phyloP scores from a whole-genome alignment of 2,888 invertebrate genomes.

The Chironomus riparius region DNA sequence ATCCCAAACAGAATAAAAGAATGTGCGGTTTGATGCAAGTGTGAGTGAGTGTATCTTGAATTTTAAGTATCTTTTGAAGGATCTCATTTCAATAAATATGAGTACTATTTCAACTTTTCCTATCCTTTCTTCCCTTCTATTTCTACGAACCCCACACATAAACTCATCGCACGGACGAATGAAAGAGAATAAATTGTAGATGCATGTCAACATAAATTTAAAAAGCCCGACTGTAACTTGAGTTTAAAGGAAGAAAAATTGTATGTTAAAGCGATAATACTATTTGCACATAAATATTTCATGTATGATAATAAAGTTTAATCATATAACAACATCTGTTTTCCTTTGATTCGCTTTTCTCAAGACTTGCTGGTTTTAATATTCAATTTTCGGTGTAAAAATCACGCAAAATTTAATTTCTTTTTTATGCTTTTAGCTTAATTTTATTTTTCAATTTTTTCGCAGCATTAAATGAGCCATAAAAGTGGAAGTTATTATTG shows the following conservation, averaged over 20 bases:
- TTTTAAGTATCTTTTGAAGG: neutral
- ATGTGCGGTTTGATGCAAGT: no score
- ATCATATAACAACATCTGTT: neutral
- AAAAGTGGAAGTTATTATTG: no score
- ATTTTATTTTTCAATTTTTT: no score
- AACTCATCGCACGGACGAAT: neutral
- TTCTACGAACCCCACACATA: neutral
- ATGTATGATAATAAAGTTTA: neutral
- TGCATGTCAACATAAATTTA: neutral
- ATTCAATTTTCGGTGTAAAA: neutral
- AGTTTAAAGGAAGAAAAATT: neutral
- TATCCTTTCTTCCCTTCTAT: no score
- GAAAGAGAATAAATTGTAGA: neutral
- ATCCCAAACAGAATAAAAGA: no score
- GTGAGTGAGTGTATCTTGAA: no score
- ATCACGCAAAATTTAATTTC: neutral
- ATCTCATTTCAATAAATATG: neutral
- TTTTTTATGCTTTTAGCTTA: neutral
- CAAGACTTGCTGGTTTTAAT: neutral
- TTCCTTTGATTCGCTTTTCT: neutral
- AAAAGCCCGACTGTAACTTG: neutral
- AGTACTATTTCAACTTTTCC: neutral
- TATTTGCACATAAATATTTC: neutral
- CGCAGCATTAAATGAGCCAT: no score
- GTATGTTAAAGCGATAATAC: neutral